phyloP scores from a whole-genome alignment of 2,797 vertebrate species.

The Stomatorhinus walkeri region DNA sequence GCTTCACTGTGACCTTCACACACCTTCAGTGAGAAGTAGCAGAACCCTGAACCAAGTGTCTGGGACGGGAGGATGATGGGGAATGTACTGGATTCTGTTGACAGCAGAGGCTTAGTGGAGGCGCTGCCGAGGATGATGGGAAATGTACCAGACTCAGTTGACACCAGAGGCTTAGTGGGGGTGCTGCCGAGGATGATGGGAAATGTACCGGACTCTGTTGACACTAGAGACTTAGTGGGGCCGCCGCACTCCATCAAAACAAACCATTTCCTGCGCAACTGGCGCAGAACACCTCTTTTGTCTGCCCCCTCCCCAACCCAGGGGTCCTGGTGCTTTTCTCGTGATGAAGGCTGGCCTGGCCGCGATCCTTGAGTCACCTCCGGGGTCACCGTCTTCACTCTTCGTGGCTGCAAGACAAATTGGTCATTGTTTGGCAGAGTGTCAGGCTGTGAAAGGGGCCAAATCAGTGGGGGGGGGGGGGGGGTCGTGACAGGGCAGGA shows the following conservation, averaged over 20 bases:
- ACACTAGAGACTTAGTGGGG: neutral
- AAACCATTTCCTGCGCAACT: neutral
- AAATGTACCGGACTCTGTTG: neutral
- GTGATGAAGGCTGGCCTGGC: conserved; percentile 25
- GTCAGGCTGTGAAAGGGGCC: conserved; percentile 13
- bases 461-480: neutral
- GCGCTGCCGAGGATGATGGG: neutral
- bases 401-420: conserved; percentile 25
- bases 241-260: conserved; percentile 16
- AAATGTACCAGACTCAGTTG: neutral
- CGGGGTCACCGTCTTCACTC: conserved; percentile 14
- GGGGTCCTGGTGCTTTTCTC: conserved; percentile 33
- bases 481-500: neutral
- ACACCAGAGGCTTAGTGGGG: neutral
- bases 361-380: neutral
- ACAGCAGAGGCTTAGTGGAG: too few species aligned
- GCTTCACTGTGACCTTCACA: neutral
- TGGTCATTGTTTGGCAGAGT: conserved; percentile 16
- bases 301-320: neutral
- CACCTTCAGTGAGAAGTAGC: neutral
- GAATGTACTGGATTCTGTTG: too few species aligned
- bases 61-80: too few species aligned
- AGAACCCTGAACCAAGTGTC: neutral
- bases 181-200: neutral
- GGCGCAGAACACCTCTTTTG: conserved; percentile 4